Evolutionary conservation across 2,888 invertebrate species (phyloP).

Genomic region (Caenorhabditis sp.): DNA sequence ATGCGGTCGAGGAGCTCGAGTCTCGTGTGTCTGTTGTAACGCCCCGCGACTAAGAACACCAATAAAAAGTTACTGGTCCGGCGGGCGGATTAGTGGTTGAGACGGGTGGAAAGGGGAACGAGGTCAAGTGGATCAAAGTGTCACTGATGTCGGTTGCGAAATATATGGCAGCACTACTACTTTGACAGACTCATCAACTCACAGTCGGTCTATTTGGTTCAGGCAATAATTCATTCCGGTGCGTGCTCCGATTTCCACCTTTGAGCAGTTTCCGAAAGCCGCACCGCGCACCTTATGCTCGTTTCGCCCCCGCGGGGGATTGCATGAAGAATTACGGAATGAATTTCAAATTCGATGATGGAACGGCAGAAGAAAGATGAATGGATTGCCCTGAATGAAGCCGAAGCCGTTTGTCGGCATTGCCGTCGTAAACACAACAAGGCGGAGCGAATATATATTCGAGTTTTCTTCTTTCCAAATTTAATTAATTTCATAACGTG

Average conservation of each 20-base stretch:
- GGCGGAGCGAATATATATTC: neutral
- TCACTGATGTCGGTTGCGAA: slow-evolving; percentile 45
- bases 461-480: slow-evolving; percentile 11
- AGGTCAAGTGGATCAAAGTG: slow-evolving; percentile 53
- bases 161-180: neutral
- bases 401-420: neutral
- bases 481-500: slow-evolving; percentile 52
- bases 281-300: slow-evolving; percentile 27
- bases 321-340: slow-evolving; percentile 32
- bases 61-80: slow-evolving; percentile 59
- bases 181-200: neutral
- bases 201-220: neutral
- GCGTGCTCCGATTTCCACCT: slow-evolving; percentile 16
- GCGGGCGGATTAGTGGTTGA: slow-evolving; percentile 8
- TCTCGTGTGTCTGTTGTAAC: slow-evolving; percentile 33
- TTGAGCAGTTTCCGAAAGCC: slow-evolving; percentile 27
- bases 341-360: slow-evolving; percentile 17
- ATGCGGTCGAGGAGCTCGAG: slow-evolving; percentile 35
- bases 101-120: slow-evolving; percentile 16
- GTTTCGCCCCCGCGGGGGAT: slow-evolving; percentile 3
- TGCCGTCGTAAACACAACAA: slow-evolving; percentile 12
- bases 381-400: neutral
- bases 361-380: slow-evolving; percentile 2
- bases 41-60: slow-evolving; percentile 26
- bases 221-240: neutral